phyloP scores from a whole-genome alignment of 2,888 invertebrate species.

The Chrysina gloriosa region DNA sequence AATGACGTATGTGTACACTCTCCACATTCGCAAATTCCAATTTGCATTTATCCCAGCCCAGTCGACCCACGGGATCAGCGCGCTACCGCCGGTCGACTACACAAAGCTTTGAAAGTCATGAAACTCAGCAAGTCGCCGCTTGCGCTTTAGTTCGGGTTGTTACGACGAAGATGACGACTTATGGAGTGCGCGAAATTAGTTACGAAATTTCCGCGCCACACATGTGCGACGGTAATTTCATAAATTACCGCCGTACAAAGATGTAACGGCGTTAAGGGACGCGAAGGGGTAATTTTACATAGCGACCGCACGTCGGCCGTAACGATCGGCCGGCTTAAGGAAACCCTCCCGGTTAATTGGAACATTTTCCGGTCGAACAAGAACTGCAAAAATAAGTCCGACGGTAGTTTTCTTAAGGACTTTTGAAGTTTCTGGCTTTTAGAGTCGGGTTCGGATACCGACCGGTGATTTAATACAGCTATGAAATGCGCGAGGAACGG shows the following conservation, averaged over 20 bases:
- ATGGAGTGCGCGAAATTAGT: slow-evolving; percentile 21
- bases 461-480: no score
- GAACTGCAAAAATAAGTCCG: no score
- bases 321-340: not conserved
- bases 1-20: not conserved
- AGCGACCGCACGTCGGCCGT: not conserved
- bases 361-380: no score
- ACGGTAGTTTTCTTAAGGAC: no score
- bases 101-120: slow-evolving; percentile 11
- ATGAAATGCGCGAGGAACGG: no score
- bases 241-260: slow-evolving; percentile 15
- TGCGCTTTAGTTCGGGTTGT: slow-evolving; percentile 6
- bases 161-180: slow-evolving; percentile 2
- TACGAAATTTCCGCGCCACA: slow-evolving; percentile 10
- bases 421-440: no score
- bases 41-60: slow-evolving; percentile 5
- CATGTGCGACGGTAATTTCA: slow-evolving; percentile 27
- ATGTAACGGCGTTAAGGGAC: not conserved
- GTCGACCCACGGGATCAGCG: not conserved
- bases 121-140: slow-evolving; percentile 5
- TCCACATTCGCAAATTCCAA: slow-evolving; percentile 15
- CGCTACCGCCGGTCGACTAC: not conserved
- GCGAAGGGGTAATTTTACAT: slow-evolving; percentile 15
- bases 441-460: no score
- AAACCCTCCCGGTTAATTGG: not conserved